Conservation (phyloP, 64 coral and sea anemone genomes). For the Hydrozoanthus tunicans region DNA sequence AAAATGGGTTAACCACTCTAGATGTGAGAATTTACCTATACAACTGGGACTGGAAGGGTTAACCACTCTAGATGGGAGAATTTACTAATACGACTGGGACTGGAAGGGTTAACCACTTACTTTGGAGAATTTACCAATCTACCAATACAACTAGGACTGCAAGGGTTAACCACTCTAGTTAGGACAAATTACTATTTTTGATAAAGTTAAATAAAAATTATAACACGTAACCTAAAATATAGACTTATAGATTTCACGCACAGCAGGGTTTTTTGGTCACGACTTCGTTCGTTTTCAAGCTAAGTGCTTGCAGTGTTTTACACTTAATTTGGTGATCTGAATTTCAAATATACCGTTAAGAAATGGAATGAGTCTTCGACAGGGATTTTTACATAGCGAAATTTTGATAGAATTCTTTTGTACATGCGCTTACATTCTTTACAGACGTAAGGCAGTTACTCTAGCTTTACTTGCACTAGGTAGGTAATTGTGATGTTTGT, state of each 20-base stretch:
- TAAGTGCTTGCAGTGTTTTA: background rate
- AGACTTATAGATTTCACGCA: too few relatives aligned
- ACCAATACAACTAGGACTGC: too few relatives aligned
- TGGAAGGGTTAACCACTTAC: too few relatives aligned
- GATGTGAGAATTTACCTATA: too few relatives aligned
- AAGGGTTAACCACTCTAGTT: too few relatives aligned
- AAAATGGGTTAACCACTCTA: too few relatives aligned
- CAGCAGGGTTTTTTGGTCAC: background rate
- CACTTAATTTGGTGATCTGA: background rate
- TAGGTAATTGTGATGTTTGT: background rate
- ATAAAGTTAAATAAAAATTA: background rate
- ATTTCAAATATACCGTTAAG: background rate
- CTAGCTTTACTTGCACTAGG: too few relatives aligned
- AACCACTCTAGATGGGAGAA: too few relatives aligned
- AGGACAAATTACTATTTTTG: background rate
- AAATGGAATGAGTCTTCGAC: conserved; percentile 4
- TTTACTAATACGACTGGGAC: too few relatives aligned
- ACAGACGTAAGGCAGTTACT: background rate
- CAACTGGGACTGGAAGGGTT: too few relatives aligned
- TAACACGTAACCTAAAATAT: too few relatives aligned
- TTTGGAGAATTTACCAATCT: too few relatives aligned
- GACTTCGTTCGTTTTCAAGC: background rate
- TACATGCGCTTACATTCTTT: background rate
- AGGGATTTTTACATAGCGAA: conserved; percentile 12
- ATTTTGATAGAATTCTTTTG: conserved; percentile 3